Conservation (phyloP, 2,113 vertebrate genomes). For the Scomber colias region DNA sequence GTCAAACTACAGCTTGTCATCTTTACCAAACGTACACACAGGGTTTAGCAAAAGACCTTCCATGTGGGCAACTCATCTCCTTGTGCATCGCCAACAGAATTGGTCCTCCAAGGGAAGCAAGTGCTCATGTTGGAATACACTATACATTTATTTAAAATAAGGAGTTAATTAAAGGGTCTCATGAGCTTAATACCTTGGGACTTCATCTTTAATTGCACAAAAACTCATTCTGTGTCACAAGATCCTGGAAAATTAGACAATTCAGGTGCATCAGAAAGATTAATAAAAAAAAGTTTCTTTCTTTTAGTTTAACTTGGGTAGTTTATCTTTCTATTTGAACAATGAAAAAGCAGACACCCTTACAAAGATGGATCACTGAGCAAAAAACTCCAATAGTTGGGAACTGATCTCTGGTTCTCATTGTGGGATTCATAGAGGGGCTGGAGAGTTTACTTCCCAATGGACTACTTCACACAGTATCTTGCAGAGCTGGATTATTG, state of each 20-base stretch:
- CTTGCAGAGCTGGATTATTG: slow-evolving; percentile 58
- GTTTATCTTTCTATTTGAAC: slow-evolving; percentile 46
- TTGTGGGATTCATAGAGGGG: slow-evolving; percentile 32
- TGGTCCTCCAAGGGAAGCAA: neutral
- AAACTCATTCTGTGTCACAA: slow-evolving; percentile 25
- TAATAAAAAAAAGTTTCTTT: neutral
- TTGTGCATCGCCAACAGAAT: neutral
- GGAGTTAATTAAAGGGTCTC: neutral
- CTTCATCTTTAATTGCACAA: neutral
- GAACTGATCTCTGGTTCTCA: slow-evolving; percentile 39
- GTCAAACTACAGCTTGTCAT: neutral
- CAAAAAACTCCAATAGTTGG: slow-evolving; percentile 22
- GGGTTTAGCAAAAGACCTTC: too few species aligned
- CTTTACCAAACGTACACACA: neutral
- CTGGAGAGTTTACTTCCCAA: slow-evolving; percentile 33
- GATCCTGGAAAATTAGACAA: slow-evolving; percentile 27
- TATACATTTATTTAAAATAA: neutral
- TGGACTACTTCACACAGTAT: slow-evolving; percentile 25
- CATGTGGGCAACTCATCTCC: neutral
- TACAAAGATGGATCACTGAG: slow-evolving; percentile 54
- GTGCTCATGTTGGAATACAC: too few species aligned
- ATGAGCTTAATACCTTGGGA: neutral
- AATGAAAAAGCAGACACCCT: slow-evolving; percentile 33
- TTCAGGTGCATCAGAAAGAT: neutral
- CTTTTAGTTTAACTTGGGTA: slow-evolving; percentile 1